A percentile compares a stretch with the other conserved stretches of the same genome.
Conservation (phyloP, 2,113 vertebrate genomes). For the Sardina pilchardus region DNA sequence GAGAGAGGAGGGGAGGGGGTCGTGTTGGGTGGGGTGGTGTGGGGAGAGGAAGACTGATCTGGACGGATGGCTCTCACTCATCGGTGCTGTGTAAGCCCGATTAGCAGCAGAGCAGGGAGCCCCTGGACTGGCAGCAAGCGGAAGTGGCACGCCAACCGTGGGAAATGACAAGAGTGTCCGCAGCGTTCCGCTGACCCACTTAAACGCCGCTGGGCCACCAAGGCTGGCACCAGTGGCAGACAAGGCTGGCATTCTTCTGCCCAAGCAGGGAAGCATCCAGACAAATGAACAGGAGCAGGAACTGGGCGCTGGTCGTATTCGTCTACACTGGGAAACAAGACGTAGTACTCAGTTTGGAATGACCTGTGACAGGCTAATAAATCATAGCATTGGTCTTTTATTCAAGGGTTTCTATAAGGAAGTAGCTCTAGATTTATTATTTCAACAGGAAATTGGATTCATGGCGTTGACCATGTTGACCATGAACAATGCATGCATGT, state of each 20-base stretch:
- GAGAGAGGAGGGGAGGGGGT: not conserved
- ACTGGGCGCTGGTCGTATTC: not conserved
- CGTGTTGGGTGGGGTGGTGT: not conserved
- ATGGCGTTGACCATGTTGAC: too few species aligned
- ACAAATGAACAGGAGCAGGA: not conserved
- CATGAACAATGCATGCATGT: too few species aligned
- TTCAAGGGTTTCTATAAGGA: too few species aligned
- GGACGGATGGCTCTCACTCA: not conserved
- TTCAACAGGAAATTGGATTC: too few species aligned
- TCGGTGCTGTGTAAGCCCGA: not conserved
- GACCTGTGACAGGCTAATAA: too few species aligned
- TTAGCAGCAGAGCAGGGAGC: not conserved
- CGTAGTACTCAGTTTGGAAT: too few species aligned
- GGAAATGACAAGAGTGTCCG: not conserved
- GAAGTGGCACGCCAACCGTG: not conserved
- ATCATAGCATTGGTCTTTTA: too few species aligned
- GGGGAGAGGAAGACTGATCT: not conserved
- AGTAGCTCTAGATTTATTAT: too few species aligned
- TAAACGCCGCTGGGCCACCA: not conserved
- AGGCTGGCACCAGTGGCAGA: not conserved
- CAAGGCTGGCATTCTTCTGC: constrained; percentile 5
- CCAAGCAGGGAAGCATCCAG: not conserved
- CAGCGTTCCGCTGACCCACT: not conserved
- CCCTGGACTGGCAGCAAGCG: not conserved
- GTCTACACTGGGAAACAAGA: not conserved